Evolutionary conservation across 2,113 vertebrate species (phyloP), one percentile per base, ranked within the genome.

Genomic region (Columbina picui): DNA sequence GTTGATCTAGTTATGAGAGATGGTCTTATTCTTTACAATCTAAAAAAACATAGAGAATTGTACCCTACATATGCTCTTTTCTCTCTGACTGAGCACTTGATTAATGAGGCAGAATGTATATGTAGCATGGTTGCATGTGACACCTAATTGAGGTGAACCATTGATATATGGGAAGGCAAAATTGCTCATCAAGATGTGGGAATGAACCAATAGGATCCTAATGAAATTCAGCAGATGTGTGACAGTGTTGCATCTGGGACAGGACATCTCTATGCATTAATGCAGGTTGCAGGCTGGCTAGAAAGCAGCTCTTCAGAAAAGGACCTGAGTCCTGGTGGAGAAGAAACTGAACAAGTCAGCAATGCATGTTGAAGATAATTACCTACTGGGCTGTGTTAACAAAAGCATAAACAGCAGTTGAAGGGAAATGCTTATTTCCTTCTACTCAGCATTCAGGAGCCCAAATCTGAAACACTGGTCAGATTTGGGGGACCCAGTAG

Each of bases 351-450:
- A 76, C 10, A 50, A 86, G 67, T 76, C 68, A 87, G 47, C 60
- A 91, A 29, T 65, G 36, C 1, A 0, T 80, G 77, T 55, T 77
- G 49, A 65, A 89, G 45, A 39, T 65, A 77, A 80, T 73, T 77
- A 77, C 41, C n/a, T 74, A 56, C 32, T 90, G 55, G 43, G 18
- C 53, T 30, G 14, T 74, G 32, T 55, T 87, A 93, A 57, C 59
- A 93, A 65, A 7, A 77, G 10, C 59, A 89, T 87, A 81, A 91
- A 69, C 50, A 84, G 45, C n/a, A 84, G 26, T 53, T 84, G 59
- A 95, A 82, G 17, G 27, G 10, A 83, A 90, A n/a, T 32, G 15
- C 18, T 87, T 81, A 69, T 77, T 94, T 89, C 17, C n/a, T 79
- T 61, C n/a, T 89, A 57, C 25, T 93, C 52, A 59, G 47, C 41